Evolutionary conservation across 2,113 vertebrate genomes (phyloP), one percentile per base, ranked within the genome.

Genomic region (Tenebrosternarchus preto): DNA sequence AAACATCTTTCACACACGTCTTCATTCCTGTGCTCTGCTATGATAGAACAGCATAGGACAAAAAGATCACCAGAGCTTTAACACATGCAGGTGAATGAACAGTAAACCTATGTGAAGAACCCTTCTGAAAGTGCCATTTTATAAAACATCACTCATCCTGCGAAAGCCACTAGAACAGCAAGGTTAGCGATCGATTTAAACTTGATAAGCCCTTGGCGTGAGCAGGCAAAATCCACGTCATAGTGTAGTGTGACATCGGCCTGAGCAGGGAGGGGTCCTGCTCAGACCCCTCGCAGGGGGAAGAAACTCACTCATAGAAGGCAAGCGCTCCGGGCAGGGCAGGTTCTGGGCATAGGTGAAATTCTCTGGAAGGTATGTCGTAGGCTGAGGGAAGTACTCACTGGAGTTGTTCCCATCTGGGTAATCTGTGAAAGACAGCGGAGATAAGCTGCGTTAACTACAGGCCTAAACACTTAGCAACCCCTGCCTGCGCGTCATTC

Each of bases 341-440:
- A 96, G 93, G 86, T 94, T 92, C 82, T 95, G 93, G 86, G 92
- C 93, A 36, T 98, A 98, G 64, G 96, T 98, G 91, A 99, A 98
- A 90, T 99, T 98, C 92, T 98, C 96, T 36, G 97, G 97, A 86
- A 99, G 96, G 89, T 96, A 99, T 27, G 94, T 92, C 69, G 94
- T 94, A 80, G 95, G 95, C 88, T 98, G 97, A 87, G 93, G 92
- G 88, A 96, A 86, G 83, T 90, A 95, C 87, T 98, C 96, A 85
- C 95, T 98, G 78, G 96, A 95, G 91, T 96, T 97, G 90, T 82
- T 97, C 85, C 96, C 95, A 87, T 98, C 97, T 31, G 95, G 95
- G 87, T 97, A 98, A 92, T 99, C 97, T 99, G 85, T 25, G 12
- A 90, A 80, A 50, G 5, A 68, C 27, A 74, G 55, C 2, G 31